Percentiles rank a stretch among this genome's conserved stretches.
Evolutionary conservation across 2,888 invertebrate species (phyloP).

Genomic region (Zhuqinia jingwanae): DNA sequence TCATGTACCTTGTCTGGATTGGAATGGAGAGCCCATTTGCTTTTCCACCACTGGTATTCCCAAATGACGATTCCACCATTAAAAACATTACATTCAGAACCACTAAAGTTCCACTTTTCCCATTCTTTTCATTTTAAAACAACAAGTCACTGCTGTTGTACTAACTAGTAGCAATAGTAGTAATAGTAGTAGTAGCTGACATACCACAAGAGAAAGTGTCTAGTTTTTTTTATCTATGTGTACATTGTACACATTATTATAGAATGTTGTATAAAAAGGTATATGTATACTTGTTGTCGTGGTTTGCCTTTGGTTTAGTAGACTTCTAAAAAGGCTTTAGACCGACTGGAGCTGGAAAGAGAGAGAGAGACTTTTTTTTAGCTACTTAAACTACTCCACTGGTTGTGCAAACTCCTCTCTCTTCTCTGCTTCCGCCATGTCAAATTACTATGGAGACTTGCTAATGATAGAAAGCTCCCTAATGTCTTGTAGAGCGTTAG

Average conservation of each 20-base stretch:
- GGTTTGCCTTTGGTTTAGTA: no score
- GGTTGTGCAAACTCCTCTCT: neutral
- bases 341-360: no score
- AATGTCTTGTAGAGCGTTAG: conserved; percentile 26
- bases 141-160: neutral
- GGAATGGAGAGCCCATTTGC: conserved; percentile 19
- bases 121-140: neutral
- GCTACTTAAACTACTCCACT: no score
- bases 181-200: no score
- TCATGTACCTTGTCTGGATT: neutral
- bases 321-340: no score
- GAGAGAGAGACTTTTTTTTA: no score
- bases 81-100: conserved; percentile 36
- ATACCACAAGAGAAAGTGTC: no score
- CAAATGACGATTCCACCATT: conserved; percentile 23
- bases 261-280: no score
- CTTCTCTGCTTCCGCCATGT: conserved; percentile 51
- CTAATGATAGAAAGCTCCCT: conserved; percentile 61
- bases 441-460: conserved; percentile 73
- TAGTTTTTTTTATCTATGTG: no score
- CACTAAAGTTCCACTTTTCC: conserved; percentile 41
- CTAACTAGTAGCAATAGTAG: neutral
- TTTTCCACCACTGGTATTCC: conserved; percentile 22
- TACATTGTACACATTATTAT: no score
- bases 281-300: no score